Evolutionary conservation across 2,888 invertebrate species (phyloP), one percentile per base, ranked within the genome.

Genomic region (Loripinus fragilis): DNA sequence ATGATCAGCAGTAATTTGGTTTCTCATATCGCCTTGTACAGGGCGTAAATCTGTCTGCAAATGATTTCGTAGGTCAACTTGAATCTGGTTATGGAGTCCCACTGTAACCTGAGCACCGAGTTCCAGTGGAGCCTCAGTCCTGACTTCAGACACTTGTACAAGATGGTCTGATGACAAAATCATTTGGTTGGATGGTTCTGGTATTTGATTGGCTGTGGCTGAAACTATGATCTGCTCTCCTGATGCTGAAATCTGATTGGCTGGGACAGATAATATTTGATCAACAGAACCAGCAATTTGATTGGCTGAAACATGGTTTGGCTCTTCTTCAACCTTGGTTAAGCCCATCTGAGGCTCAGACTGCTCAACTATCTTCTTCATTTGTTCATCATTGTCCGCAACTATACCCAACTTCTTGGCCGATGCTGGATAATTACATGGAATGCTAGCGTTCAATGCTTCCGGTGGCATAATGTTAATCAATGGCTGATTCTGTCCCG

Each of bases 401-500:
- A 60, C 3, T 20, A 60, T 33, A 8, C 60, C 60, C 1, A 60
- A 20, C 20, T 60, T 60, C 33, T 60, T 60, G 3, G 60, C 60
- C 12, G 60, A 60, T 3, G 60, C 60, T 33, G 60, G 60, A 33
- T 60, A 60, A 33, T 33, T 60, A 3, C 30, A 33, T 2, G 60
- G 60, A 7, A 60, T 28, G 20, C 33, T 60, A 33, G 60, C 30
- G 20, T 60, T 60, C 60, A 60, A 33, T 33, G 60, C 60, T 23
- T 60, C 60, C 20, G 33, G 17, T 17, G 67, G 67, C 23, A 69
- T 41, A 25, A 69, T 8, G 20, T 74, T 52, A 35, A 52, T 73
- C 2, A 86, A 71, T 12, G 83, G 65, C 20, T 66, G 66, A 50
- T 76, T 78, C 74, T 86, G 80, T 10, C 86, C 87, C 0, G 78